Evolutionary conservation across 2,797 vertebrate genomes (phyloP).

Genomic region (Distichodus sexfasciatus): DNA sequence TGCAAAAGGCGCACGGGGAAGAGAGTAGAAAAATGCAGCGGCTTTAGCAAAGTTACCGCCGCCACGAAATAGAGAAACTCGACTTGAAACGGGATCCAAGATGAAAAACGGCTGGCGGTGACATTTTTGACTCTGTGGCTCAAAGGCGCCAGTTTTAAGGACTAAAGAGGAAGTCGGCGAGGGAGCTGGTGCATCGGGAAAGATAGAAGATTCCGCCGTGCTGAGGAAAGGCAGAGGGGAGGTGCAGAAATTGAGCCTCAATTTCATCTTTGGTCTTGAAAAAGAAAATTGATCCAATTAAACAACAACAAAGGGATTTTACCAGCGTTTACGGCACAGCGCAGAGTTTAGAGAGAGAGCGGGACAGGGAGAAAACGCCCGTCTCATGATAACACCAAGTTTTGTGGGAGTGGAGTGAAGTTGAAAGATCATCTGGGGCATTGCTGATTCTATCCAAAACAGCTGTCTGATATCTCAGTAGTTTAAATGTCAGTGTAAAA

Average conservation of each 20-base stretch:
- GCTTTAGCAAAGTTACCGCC: constrained; percentile 77
- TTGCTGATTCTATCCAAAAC: background rate
- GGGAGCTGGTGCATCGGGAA: background rate
- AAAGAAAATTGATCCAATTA: constrained; percentile 69
- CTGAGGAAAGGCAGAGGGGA: background rate
- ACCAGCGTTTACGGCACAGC: background rate
- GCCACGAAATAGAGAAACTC: constrained; percentile 73
- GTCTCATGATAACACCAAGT: background rate
- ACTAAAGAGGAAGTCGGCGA: constrained; percentile 39
- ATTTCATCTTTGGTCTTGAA: constrained; percentile 5
- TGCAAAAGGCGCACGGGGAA: constrained; percentile 52
- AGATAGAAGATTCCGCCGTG: background rate
- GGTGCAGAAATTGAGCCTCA: background rate
- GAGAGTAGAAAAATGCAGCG: constrained; percentile 73
- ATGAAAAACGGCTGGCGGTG: constrained; percentile 76
- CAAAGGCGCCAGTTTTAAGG: constrained; percentile 65
- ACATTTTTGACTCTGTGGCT: constrained; percentile 71
- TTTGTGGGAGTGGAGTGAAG: background rate
- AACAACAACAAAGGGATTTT: constrained; percentile 58
- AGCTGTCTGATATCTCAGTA: too few relatives aligned
- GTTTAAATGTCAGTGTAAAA: too few relatives aligned
- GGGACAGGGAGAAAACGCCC: background rate
- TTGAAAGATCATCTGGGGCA: background rate
- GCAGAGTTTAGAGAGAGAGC: background rate
- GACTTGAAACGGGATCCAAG: constrained; percentile 74